Conservation (phyloP, 2,797 vertebrate genomes). For the Tragopan temminckii region DNA sequence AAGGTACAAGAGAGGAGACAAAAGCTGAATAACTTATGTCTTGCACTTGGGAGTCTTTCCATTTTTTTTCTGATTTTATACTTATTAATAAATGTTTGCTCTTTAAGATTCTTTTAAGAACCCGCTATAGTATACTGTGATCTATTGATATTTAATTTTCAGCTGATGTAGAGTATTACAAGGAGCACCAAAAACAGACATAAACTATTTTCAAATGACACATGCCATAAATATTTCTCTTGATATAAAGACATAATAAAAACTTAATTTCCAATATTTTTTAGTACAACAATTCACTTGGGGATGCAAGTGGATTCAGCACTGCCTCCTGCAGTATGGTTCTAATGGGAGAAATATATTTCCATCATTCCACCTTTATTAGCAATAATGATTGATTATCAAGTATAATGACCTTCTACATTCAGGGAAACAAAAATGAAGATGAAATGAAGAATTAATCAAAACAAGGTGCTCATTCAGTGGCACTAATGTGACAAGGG, state of each 20-base stretch:
- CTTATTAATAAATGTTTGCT: background rate
- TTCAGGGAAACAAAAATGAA: background rate
- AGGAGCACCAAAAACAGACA: background rate
- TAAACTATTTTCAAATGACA: background rate
- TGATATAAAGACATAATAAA: background rate
- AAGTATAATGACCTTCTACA: background rate
- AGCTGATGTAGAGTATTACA: background rate
- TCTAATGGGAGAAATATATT: background rate
- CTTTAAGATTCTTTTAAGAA: background rate
- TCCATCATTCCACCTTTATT: background rate
- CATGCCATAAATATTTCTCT: background rate
- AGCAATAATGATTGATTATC: background rate
- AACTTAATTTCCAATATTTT: background rate
- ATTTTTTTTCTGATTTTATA: background rate
- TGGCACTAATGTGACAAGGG: rapidly evolving
- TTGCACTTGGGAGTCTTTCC: background rate
- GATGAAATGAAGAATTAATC: background rate
- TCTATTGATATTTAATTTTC: background rate
- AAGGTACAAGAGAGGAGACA: background rate
- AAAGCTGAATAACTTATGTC: background rate
- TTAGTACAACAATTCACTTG: background rate
- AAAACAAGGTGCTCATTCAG: background rate
- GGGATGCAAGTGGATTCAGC: background rate
- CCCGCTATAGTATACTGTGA: background rate
- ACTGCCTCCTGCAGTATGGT: background rate